Percentiles rank a stretch among this genome's conserved stretches.
Evolutionary conservation across 2,113 vertebrate genomes (phyloP).

Genomic region (Trematocara zebra): DNA sequence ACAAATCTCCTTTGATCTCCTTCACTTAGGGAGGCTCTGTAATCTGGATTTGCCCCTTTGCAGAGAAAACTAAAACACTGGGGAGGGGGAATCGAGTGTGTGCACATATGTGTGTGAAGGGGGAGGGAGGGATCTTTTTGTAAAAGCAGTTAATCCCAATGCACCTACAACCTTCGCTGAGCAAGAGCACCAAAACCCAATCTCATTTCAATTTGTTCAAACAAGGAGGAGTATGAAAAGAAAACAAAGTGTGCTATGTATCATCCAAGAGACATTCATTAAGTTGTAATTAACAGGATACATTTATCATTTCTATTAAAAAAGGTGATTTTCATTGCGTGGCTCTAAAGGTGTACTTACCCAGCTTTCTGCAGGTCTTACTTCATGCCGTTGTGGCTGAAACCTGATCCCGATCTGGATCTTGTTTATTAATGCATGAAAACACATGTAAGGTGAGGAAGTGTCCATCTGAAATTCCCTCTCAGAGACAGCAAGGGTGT

Average conservation of each 20-base stretch:
- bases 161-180: conserved; percentile 25
- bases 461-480: conserved; percentile 26
- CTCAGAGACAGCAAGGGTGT: not conserved
- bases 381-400: not conserved
- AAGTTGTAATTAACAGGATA: not conserved
- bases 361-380: not conserved
- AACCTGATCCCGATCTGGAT: conserved; percentile 21
- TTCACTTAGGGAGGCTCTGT: conserved; percentile 29
- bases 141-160: conserved; percentile 30
- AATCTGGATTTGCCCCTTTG: conserved; percentile 59
- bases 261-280: not conserved
- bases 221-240: not conserved
- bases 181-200: not conserved
- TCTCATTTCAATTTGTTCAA: not conserved
- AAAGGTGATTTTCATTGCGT: not conserved
- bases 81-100: not conserved
- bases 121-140: conserved; percentile 13
- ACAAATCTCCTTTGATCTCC: conserved; percentile 53
- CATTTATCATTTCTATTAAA: not conserved
- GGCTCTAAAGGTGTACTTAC: not conserved
- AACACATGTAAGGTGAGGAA: conserved; percentile 47
- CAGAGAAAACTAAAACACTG: conserved; percentile 30
- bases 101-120: not conserved
- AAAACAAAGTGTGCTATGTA: not conserved
- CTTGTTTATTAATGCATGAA: conserved; percentile 60